These are phyloP conservation scores for Batillaria attramentaria DNA, from an alignment of 1,140 invertebrate genomes.

Conservation along the genomic window DNA sequence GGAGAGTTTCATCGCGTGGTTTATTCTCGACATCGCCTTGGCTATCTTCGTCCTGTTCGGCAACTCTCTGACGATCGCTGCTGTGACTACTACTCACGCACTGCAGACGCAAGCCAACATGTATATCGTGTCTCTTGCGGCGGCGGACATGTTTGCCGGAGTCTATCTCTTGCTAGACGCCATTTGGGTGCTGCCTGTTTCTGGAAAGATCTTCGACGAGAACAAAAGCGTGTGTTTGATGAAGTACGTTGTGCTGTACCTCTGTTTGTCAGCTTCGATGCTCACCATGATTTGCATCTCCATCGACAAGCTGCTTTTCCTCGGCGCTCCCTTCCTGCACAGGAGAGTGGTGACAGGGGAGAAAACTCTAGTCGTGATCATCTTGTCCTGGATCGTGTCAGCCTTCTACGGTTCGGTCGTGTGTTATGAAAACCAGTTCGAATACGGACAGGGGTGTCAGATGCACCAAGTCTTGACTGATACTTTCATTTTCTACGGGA, in stretches of 20 bases:
- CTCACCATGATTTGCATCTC: slow-evolving; percentile 13
- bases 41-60: slow-evolving; percentile 9
- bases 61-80: slow-evolving; percentile 27
- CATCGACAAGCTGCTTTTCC: slow-evolving; percentile 7
- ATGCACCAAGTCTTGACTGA: not conserved
- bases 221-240: not conserved
- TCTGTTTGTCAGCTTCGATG: slow-evolving; percentile 10
- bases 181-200: not conserved
- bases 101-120: slow-evolving; percentile 25
- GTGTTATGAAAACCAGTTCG: not conserved
- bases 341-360: not conserved
- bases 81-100: not conserved
- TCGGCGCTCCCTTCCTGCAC: slow-evolving; percentile 7
- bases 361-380: not conserved
- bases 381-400: not conserved
- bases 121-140: slow-evolving; percentile 32
- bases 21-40: not conserved
- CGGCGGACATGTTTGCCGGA: slow-evolving; percentile 22
- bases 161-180: slow-evolving; percentile 8
- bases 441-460: not conserved
- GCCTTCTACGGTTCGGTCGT: not conserved
- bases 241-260: not conserved
- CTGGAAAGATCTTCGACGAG: not conserved
- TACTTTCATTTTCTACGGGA: not conserved
- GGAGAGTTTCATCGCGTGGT: not conserved